A percentile compares a stretch with the other conserved stretches of the same genome.
These are phyloP conservation scores for Lasioglossum malachurum DNA, from an alignment of 2,888 invertebrate species.

Conservation along the genomic window DNA sequence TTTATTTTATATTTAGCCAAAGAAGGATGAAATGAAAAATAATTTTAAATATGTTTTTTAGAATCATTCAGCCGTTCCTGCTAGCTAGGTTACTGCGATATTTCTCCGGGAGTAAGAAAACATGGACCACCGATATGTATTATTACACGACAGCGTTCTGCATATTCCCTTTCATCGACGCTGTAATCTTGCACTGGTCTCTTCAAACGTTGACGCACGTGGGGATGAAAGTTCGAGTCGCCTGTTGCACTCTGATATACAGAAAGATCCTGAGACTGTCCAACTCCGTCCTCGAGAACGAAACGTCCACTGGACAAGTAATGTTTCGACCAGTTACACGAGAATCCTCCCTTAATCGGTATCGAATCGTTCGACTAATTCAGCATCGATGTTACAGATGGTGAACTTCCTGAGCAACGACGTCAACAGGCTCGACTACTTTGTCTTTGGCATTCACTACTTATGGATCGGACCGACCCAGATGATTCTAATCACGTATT, in stretches of 20 bases:
- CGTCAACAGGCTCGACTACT: constrained; percentile 91
- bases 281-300: constrained; percentile 87
- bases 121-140: constrained; percentile 81
- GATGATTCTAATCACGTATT: constrained; percentile 87
- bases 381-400: constrained; percentile 81
- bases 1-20: background rate
- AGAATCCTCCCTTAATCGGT: background rate
- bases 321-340: too few relatives aligned
- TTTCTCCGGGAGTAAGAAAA: constrained; percentile 73
- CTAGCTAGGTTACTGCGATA: constrained; percentile 72
- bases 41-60: constrained; percentile 49
- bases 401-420: constrained; percentile 91
- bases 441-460: constrained; percentile 89
- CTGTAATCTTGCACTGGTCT: constrained; percentile 87
- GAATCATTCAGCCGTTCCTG: constrained; percentile 81
- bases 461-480: constrained; percentile 91
- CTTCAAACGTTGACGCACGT: constrained; percentile 88
- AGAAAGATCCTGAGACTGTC: constrained; percentile 91
- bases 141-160: constrained; percentile 84
- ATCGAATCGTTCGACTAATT: background rate
- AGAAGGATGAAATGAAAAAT: background rate
- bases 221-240: constrained; percentile 90
- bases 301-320: constrained; percentile 91
- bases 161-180: constrained; percentile 74
- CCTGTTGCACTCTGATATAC: constrained; percentile 90